Evolutionary conservation across 2,888 invertebrate genomes (phyloP).

Genomic region (Xanthorhoe spadicearia): DNA sequence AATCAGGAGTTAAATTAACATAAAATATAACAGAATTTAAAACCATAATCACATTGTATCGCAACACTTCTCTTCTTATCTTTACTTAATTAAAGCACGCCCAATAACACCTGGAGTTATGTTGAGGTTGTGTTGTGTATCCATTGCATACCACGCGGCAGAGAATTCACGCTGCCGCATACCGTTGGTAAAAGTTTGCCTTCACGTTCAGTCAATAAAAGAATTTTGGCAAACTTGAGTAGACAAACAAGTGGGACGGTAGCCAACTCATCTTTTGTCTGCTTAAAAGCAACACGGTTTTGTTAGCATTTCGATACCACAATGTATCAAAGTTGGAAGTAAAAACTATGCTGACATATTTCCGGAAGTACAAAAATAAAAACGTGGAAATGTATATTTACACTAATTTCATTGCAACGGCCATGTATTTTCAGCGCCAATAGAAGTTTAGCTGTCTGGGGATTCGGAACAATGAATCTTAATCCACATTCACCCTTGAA

Average conservation of each 20-base stretch:
- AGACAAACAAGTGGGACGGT: constrained; percentile 82
- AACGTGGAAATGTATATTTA: background rate
- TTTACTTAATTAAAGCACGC: constrained; percentile 14
- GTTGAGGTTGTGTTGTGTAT: constrained; percentile 15
- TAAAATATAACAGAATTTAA: constrained; percentile 36
- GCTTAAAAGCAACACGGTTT: constrained; percentile 76
- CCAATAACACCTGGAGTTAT: constrained; percentile 16
- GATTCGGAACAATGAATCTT: constrained; percentile 1
- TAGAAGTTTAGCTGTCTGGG: background rate
- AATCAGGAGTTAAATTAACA: constrained; percentile 42
- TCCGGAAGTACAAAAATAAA: constrained; percentile 23
- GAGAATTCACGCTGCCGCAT: constrained; percentile 52
- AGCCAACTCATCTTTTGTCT: constrained; percentile 84
- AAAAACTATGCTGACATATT: constrained; percentile 47
- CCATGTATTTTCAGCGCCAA: background rate
- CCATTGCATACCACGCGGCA: constrained; percentile 47
- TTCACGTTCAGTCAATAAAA: constrained; percentile 80
- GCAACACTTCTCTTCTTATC: constrained; percentile 2
- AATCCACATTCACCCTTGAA: constrained; percentile 1
- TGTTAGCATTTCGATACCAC: constrained; percentile 73
- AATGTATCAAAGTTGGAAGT: constrained; percentile 64
- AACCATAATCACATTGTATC: constrained; percentile 3
- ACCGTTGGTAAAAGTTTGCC: constrained; percentile 68
- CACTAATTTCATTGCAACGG: background rate
- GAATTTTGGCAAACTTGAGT: constrained; percentile 83